Evolutionary conservation across 2,888 invertebrate species (phyloP), one percentile per base, ranked within the genome.

Genomic region (Eupithecia subumbrata): DNA sequence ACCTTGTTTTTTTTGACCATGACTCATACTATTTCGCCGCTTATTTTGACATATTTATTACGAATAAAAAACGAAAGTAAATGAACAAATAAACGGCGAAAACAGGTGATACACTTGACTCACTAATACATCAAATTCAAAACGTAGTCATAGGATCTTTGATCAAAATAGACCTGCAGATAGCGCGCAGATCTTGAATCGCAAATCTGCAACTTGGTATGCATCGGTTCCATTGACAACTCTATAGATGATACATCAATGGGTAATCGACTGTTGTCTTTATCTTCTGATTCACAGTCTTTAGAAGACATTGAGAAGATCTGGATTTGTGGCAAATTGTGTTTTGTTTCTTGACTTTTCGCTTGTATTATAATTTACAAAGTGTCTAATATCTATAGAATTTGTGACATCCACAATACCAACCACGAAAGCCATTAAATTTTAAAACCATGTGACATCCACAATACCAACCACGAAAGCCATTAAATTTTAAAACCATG

Each of bases 161-260:
- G 30, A 30, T 30, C 30, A 7, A n/a, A n/a, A 56, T 56, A 56
- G 52, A 56, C 52, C n/a, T 52, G 9, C 52, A 56, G n/a, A 11
- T 56, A 22, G 22, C n/a, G 11, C 9, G 11, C 22, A 3, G n/a
- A 22, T 22, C 22, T 56, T 56, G 52, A 22, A 9, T 56, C 52
- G 22, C n/a, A n/a, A 56, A 67, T 22, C 34, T 63, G 74, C 80
- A 71, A 81, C 82, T 84, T 56, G 52, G 68, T 84, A 81, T 82
- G 83, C 81, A 79, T 84, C 84, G 82, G 80, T 81, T 81, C 75
- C 76, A 79, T 80, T 86, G 89, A 89, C 89, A 88, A 86, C 85
- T 89, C 88, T 88, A 90, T 90, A 85, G 87, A 88, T 89, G 87
- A 89, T 89, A 84, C 85, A 84, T 87, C 86, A 83, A 84, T 85